A percentile compares a stretch with the other conserved stretches of the same genome.
These are phyloP conservation scores for Haemorhous mexicanus DNA, from an alignment of 2,113 vertebrate species.

Conservation along the genomic window DNA sequence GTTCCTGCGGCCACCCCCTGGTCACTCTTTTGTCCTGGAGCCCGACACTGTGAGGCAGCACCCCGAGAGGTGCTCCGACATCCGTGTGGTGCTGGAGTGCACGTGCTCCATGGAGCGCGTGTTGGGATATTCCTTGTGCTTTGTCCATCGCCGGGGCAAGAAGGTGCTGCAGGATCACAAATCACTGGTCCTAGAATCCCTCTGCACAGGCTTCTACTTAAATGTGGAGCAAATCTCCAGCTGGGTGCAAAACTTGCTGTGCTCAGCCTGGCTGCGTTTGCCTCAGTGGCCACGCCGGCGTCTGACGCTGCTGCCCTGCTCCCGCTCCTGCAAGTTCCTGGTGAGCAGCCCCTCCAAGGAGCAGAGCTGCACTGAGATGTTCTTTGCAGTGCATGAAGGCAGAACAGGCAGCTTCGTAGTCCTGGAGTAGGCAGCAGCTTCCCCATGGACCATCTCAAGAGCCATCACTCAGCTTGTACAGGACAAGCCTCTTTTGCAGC, in stretches of 20 bases:
- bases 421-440: background rate
- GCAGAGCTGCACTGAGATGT: background rate
- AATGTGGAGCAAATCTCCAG: background rate
- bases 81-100: background rate
- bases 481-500: background rate
- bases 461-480: fast-evolving
- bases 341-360: background rate
- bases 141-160: background rate
- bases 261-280: background rate
- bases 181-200: background rate
- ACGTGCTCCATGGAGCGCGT: fast-evolving
- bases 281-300: background rate
- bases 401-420: background rate
- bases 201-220: background rate
- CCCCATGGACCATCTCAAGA: fast-evolving
- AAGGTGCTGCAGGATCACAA: background rate
- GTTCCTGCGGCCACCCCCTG: background rate
- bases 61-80: background rate
- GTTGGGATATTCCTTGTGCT: background rate
- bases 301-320: background rate
- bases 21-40: background rate
- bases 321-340: background rate
- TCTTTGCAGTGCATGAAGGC: background rate
- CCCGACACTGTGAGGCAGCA: background rate
- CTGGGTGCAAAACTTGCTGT: background rate